Percentiles rank a stretch among this genome's conserved stretches.
These are phyloP conservation scores for Antechinus stuartii DNA, from an alignment of 2,113 vertebrate genomes.

Conservation along the genomic window DNA sequence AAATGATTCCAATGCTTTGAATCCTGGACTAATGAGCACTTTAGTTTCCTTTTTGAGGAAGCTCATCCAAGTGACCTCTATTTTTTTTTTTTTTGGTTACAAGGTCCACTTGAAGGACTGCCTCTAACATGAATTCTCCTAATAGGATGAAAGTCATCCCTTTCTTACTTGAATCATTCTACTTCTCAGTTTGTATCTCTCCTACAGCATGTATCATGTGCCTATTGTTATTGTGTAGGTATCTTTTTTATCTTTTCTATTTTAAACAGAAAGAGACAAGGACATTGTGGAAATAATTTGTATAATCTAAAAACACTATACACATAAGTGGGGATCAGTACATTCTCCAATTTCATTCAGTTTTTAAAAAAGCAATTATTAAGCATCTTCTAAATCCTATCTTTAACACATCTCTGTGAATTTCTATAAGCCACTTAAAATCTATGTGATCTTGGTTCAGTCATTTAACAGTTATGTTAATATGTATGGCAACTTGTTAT, in stretches of 20 bases:
- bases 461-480: not conserved
- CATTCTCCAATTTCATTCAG: not conserved
- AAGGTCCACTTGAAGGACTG: not conserved
- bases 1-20: not conserved
- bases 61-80: not conserved
- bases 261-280: not conserved
- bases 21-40: not conserved
- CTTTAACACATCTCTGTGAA: not conserved
- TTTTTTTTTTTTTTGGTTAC: not conserved
- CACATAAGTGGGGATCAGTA: not conserved
- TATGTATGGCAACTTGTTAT: not conserved
- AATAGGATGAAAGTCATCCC: not conserved
- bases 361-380: not conserved
- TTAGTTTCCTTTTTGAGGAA: not conserved
- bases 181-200: not conserved
- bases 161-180: not conserved
- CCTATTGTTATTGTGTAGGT: not conserved
- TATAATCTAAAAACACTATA: not conserved
- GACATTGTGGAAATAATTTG: not conserved
- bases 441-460: not conserved
- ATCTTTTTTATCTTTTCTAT: not conserved
- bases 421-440: not conserved
- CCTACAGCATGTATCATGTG: not conserved
- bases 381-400: not conserved
- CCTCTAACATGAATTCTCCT: not conserved